A percentile compares a stretch with the other conserved stretches of the same genome.
These are phyloP conservation scores for Thinocorus orbignyianus DNA, from an alignment of 2,113 vertebrate genomes.

Conservation along the genomic window DNA sequence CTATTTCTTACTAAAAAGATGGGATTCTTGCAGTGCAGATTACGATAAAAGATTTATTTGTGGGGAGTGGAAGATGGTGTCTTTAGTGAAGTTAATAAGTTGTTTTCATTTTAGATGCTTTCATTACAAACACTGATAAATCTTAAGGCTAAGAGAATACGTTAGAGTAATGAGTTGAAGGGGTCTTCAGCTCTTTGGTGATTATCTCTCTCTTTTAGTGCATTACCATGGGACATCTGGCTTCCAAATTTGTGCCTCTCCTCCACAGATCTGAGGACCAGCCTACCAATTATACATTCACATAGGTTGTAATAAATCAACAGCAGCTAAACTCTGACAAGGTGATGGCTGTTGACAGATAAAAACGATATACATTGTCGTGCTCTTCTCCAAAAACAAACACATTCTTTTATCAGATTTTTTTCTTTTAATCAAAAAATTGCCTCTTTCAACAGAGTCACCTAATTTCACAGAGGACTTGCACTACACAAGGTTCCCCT, in stretches of 20 bases:
- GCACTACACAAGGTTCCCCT: not conserved
- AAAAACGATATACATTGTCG: slow-evolving; percentile 55
- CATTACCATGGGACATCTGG: slow-evolving; percentile 59
- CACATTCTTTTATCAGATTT: slow-evolving; percentile 70
- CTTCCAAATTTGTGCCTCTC: slow-evolving; percentile 65
- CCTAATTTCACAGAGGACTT: slow-evolving; percentile 69
- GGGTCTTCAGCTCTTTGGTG: slow-evolving; percentile 36
- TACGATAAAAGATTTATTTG: slow-evolving; percentile 53
- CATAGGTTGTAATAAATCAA: slow-evolving; percentile 77
- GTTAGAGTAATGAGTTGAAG: slow-evolving; percentile 57
- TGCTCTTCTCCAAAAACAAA: slow-evolving; percentile 71
- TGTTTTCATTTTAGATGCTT: slow-evolving; percentile 53
- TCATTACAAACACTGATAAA: slow-evolving; percentile 68
- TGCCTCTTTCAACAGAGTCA: slow-evolving; percentile 61
- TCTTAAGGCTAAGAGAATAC: slow-evolving; percentile 58
- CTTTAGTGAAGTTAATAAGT: slow-evolving; percentile 55
- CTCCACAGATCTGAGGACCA: slow-evolving; percentile 49
- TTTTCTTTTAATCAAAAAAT: slow-evolving; percentile 75
- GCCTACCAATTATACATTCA: slow-evolving; percentile 71
- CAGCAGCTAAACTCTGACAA: slow-evolving; percentile 69
- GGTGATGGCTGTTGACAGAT: slow-evolving; percentile 76
- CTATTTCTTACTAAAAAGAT: not conserved
- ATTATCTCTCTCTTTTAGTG: slow-evolving; percentile 58
- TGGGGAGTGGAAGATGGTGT: slow-evolving; percentile 11
- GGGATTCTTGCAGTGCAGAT: slow-evolving; percentile 7